These are phyloP conservation scores for Nylanderia fulva DNA, from an alignment of 1,140 invertebrate species.

Conservation along the genomic window DNA sequence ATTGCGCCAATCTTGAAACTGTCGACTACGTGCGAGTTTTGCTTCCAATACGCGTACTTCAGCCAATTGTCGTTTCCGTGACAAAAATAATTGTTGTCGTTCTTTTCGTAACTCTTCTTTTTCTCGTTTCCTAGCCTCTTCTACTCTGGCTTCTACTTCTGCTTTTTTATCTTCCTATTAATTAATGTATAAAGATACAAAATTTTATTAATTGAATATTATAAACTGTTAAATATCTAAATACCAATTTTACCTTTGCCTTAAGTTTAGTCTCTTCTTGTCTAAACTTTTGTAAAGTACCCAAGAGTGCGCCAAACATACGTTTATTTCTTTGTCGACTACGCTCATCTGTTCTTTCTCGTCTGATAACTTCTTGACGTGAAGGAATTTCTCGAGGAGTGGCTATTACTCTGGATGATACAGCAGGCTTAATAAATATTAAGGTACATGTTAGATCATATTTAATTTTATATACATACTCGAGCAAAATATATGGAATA, in stretches of 20 bases:
- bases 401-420: slow-evolving; percentile 88
- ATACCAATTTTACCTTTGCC: slow-evolving; percentile 87
- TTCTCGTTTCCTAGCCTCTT: slow-evolving; percentile 95
- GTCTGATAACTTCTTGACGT: slow-evolving; percentile 92
- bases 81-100: slow-evolving; percentile 93
- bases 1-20: slow-evolving; percentile 95
- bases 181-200: slow-evolving; percentile 63
- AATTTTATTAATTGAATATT: neutral
- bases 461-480: neutral
- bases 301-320: slow-evolving; percentile 97
- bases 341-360: slow-evolving; percentile 93
- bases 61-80: slow-evolving; percentile 94
- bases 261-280: slow-evolving; percentile 96
- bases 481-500: slow-evolving; percentile 17
- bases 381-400: slow-evolving; percentile 89
- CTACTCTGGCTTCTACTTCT: slow-evolving; percentile 96
- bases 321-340: slow-evolving; percentile 94
- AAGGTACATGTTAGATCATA: neutral
- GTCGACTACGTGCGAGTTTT: slow-evolving; percentile 94
- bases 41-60: slow-evolving; percentile 96
- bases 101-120: slow-evolving; percentile 94
- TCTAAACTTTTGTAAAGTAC: slow-evolving; percentile 97
- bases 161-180: slow-evolving; percentile 92
- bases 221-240: neutral
- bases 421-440: slow-evolving; percentile 80